Evolutionary conservation across 2,113 vertebrate species (phyloP).

Genomic region (Vidua chalybeata): DNA sequence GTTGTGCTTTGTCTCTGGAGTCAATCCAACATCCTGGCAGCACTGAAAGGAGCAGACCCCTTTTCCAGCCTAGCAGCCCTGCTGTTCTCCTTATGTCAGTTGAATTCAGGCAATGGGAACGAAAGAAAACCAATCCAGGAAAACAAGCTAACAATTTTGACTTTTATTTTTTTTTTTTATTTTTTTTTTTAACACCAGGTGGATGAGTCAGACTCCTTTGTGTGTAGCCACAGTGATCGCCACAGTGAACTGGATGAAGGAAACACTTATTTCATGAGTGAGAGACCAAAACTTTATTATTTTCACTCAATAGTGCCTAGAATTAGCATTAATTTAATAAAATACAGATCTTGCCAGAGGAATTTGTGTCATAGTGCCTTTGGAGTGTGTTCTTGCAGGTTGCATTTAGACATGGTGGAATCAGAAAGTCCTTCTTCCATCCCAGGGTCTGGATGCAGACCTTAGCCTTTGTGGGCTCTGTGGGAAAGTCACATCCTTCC

Average conservation of each 20-base stretch:
- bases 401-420: not conserved
- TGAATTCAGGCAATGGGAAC: not conserved
- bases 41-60: not conserved
- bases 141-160: not conserved
- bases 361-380: not conserved
- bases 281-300: not conserved
- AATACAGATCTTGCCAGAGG: not conserved
- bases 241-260: not conserved
- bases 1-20: not conserved
- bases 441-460: not conserved
- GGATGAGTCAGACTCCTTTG: rapidly evolving
- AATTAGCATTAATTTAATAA: not conserved
- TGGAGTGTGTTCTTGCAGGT: not conserved
- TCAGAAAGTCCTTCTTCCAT: not conserved
- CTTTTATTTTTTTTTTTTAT: not conserved
- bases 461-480: not conserved
- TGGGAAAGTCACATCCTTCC: not conserved
- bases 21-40: not conserved
- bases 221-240: not conserved
- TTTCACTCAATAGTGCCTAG: not conserved
- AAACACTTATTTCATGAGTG: not conserved
- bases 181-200: not conserved
- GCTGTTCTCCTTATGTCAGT: not conserved
- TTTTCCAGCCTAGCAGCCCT: not conserved
- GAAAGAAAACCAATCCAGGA: not conserved